Evolutionary conservation across 2,888 invertebrate genomes (phyloP), one percentile per base, ranked within the genome.

Genomic region (Torymus auratus): DNA sequence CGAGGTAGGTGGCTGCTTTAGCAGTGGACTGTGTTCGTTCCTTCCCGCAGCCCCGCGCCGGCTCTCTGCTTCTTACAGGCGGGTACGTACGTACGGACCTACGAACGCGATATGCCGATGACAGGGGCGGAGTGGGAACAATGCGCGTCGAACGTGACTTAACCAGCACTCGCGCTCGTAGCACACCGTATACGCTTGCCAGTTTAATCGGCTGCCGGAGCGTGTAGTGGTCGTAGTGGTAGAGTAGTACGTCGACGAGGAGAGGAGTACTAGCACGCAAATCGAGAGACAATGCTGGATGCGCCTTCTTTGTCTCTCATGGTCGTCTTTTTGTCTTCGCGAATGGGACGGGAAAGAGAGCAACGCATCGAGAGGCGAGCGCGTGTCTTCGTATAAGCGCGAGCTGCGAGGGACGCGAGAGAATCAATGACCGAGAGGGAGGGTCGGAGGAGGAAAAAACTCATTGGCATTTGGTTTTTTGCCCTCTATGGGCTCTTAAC

Each of bases 111-210:
- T 41, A 41, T 41, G 41, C 41, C 41, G 41, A 41, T 41, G 41
- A 41, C 41, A 41, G 41, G 41, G 41, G 7, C 1, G 7, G 41
- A 41, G 41, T 23, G 53, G 68, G 80, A 83, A 83, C 83, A 83
- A 83, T 83, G 76, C 78, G 17, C 68, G 78, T 75, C 83, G 78
- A 82, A 82, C 80, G 77, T 79, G 75, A 78, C 77, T 77, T 78
- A 81, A 82, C 71, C 73, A 64, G 55, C n/a, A 67, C 41, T 41
- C 41, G 28, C 5, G 3, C 28, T 5, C 41, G 41, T 41, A 41
- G 7, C 7, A 41, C 41, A 3, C 28, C 41, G 41, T 41, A 41
- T 41, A 41, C 58, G 52, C 62, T 58, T 67, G 68, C 72, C 61
- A 52, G 41, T 68, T 75, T 80, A 58, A 56, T 75, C 61, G 69